Conservation (phyloP, 1,140 invertebrate species). For the Pachyrhynchus sulphureomaculatus region DNA sequence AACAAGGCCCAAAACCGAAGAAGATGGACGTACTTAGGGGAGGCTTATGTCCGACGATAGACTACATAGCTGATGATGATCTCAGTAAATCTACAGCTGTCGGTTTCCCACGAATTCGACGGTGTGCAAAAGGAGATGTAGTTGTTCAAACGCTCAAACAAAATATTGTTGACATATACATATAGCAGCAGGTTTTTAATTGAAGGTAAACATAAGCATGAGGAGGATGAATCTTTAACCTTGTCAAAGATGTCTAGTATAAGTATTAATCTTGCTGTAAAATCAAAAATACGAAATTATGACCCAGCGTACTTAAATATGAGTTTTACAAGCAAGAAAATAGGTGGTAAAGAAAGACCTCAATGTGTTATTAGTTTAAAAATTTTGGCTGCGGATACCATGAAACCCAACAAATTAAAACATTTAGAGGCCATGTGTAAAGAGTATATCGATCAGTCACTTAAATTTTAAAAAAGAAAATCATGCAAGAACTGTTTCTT, state of each 20-base stretch:
- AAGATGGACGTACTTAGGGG: no score
- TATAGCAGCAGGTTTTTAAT: constrained; percentile 10
- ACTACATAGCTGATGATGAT: no score
- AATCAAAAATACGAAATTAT: constrained; percentile 5
- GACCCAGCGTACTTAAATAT: constrained; percentile 5
- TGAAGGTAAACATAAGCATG: neutral
- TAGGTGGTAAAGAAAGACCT: constrained; percentile 18
- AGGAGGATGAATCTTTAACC: no score
- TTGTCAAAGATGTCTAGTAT: neutral
- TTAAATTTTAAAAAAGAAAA: neutral
- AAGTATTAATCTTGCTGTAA: neutral
- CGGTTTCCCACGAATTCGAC: no score
- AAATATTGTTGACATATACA: no score
- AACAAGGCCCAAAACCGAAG: no score
- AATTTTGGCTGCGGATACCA: constrained; percentile 23
- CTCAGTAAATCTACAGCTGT: no score
- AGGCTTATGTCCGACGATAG: no score
- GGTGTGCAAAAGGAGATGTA: no score
- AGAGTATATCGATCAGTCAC: neutral
- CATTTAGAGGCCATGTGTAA: constrained; percentile 14
- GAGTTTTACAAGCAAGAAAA: constrained; percentile 7
- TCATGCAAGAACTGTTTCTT: neutral
- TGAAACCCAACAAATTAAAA: no score
- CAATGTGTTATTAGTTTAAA: constrained; percentile 21
- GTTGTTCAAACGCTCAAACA: no score